A percentile compares a stretch with the other conserved stretches of the same genome.
Conservation (phyloP, 2,888 invertebrate species). For the Dicycla oo region DNA sequence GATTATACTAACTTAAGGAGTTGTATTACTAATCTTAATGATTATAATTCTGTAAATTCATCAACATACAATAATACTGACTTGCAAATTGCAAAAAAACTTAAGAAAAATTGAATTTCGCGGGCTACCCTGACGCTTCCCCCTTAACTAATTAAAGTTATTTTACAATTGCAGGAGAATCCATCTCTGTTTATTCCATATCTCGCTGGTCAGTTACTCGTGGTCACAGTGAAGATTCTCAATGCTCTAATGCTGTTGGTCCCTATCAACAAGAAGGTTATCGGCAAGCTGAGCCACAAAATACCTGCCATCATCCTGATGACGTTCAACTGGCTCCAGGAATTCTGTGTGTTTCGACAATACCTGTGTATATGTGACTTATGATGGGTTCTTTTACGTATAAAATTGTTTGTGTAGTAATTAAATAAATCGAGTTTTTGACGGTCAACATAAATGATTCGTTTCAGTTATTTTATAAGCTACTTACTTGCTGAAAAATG, state of each 20-base stretch:
- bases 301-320: slow-evolving; percentile 74
- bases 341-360: slow-evolving; percentile 83
- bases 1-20: too few species aligned
- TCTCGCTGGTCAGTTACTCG: slow-evolving; percentile 75
- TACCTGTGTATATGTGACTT: slow-evolving; percentile 82
- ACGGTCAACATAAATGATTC: neutral
- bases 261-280: slow-evolving; percentile 69
- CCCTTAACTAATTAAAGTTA: neutral
- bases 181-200: slow-evolving; percentile 83
- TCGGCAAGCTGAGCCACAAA: slow-evolving; percentile 69
- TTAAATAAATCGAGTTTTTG: neutral
- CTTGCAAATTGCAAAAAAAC: too few species aligned
- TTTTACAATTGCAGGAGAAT: slow-evolving; percentile 77
- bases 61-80: too few species aligned
- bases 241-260: slow-evolving; percentile 70
- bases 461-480: neutral
- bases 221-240: slow-evolving; percentile 73
- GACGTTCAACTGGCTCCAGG: slow-evolving; percentile 83
- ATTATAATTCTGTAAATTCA: too few species aligned
- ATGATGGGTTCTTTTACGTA: slow-evolving; percentile 54
- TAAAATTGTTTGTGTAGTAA: neutral
- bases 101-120: too few species aligned
- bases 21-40: too few species aligned
- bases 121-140: too few species aligned
- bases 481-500: neutral